phyloP scores from a whole-genome alignment of 2,888 invertebrate genomes.

The Thecocarcelia acutangulata region DNA sequence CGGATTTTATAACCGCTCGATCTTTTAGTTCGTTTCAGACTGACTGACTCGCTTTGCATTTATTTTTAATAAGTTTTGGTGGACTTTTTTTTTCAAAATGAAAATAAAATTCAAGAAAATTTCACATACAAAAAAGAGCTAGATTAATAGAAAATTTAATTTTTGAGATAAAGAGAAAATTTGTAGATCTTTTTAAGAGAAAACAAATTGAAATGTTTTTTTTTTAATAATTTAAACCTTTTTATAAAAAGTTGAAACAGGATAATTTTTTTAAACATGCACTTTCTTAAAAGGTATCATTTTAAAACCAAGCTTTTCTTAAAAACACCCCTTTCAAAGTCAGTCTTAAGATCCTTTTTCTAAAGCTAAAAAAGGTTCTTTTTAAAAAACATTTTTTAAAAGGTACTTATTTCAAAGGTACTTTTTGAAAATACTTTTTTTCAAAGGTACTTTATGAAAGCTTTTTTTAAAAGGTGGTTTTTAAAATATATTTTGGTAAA shows the following conservation, averaged over 20 bases:
- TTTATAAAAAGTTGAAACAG: background rate
- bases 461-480: background rate
- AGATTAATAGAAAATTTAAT: conserved; percentile 42
- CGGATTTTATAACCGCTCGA: conserved; percentile 42
- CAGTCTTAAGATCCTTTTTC: no score
- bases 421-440: no score
- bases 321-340: no score
- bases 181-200: conserved; percentile 11
- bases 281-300: background rate
- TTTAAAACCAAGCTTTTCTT: no score
- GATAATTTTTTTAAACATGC: no score
- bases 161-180: conserved; percentile 23
- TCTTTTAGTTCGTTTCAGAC: conserved; percentile 60
- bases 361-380: no score
- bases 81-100: conserved; percentile 20
- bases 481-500: no score
- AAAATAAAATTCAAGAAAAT: conserved; percentile 31
- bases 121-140: conserved; percentile 31
- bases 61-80: conserved; percentile 45
- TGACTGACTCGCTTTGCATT: conserved; percentile 33
- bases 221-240: background rate
- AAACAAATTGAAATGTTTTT: background rate
- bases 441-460: no score
- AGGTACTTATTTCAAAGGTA: no score
- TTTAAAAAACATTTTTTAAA: background rate